Percentiles rank a stretch among this genome's conserved stretches.
Conservation (phyloP, 1,140 invertebrate genomes). For the Drosophila mauritiana region DNA sequence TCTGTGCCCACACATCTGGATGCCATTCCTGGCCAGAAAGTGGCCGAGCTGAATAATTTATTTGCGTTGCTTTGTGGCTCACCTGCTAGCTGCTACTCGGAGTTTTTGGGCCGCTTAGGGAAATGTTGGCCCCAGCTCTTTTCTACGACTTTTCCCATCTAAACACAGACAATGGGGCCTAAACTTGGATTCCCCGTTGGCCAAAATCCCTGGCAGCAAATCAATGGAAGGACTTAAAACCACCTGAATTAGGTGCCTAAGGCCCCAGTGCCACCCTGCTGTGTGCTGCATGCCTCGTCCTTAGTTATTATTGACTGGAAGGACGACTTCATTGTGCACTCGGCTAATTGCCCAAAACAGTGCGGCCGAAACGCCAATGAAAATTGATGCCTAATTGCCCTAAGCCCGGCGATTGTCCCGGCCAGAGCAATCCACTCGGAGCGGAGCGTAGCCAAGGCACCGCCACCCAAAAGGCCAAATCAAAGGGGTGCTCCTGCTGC, state of each 20-base stretch:
- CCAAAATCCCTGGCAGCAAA: conserved; percentile 40
- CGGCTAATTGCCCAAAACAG: conserved; percentile 34
- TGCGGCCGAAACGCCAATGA: conserved; percentile 37
- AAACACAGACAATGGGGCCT: conserved; percentile 1
- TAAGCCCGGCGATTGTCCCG: conserved; percentile 4
- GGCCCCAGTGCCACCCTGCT: neutral
- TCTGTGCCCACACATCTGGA: conserved; percentile 4
- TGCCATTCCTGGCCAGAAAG: neutral
- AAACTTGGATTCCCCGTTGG: conserved; percentile 31
- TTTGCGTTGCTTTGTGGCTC: conserved; percentile 6
- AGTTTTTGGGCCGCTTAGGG: neutral
- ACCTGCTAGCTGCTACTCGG: conserved; percentile 1
- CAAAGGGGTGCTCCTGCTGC: neutral
- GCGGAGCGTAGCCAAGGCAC: neutral
- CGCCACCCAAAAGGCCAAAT: too few species aligned
- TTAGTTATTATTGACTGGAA: conserved; percentile 27
- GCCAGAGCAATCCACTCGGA: neutral
- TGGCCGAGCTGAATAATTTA: conserved; percentile 37
- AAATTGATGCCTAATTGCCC: conserved; percentile 37
- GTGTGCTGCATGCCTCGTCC: neutral
- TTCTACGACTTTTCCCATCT: neutral
- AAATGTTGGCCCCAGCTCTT: neutral
- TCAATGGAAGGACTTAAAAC: conserved; percentile 29
- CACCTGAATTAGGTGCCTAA: conserved; percentile 28
- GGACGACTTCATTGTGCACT: neutral